Percentiles rank a stretch among this genome's conserved stretches.
Conservation (phyloP, 2,113 vertebrate genomes). For the Fukomys damarensis region DNA sequence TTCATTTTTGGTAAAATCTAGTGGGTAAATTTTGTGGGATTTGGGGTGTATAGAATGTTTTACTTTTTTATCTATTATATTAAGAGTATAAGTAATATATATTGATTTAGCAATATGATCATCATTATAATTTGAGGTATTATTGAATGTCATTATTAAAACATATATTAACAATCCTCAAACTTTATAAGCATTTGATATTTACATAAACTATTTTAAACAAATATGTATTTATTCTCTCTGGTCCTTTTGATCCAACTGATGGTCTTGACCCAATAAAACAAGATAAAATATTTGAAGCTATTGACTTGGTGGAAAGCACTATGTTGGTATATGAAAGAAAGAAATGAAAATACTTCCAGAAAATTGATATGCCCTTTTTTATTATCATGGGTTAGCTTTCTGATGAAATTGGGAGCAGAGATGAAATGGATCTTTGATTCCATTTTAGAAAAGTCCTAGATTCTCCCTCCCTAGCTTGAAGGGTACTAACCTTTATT, state of each 20-base stretch:
- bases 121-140: slow-evolving; percentile 1
- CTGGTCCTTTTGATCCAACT: not conserved
- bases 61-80: not conserved
- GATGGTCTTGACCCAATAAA: not conserved
- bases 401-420: not conserved
- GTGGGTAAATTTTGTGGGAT: not conserved
- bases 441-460: not conserved
- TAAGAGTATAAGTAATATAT: slow-evolving; percentile 28
- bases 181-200: not conserved
- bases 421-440: not conserved
- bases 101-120: slow-evolving; percentile 18
- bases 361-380: not conserved
- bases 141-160: slow-evolving; percentile 36
- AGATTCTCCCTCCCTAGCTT: not conserved
- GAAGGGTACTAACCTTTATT: not conserved
- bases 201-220: not conserved
- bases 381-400: not conserved
- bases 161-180: not conserved
- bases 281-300: not conserved
- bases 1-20: slow-evolving; percentile 1
- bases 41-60: not conserved
- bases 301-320: not conserved
- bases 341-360: not conserved
- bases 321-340: not conserved
- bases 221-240: not conserved